Evolutionary conservation across 2,888 invertebrate species (phyloP).

Genomic region (Panopea generosa): DNA sequence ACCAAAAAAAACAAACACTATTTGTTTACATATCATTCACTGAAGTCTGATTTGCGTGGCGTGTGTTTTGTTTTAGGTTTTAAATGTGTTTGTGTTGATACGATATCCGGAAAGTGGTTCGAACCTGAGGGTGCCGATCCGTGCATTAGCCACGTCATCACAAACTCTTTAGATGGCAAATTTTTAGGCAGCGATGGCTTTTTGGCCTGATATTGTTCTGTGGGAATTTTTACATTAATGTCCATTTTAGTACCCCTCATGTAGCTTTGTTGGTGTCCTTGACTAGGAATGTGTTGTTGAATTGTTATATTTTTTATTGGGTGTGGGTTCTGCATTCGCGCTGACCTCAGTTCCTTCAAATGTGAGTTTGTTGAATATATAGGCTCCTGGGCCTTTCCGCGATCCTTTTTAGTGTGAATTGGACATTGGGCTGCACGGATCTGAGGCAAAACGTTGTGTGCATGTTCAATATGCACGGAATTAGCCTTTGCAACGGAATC

Average conservation of each 20-base stretch:
- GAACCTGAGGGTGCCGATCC: conserved; percentile 68
- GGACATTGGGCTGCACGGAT: conserved; percentile 71
- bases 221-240: conserved; percentile 53
- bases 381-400: conserved; percentile 30
- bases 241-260: conserved; percentile 27
- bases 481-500: conserved; percentile 72
- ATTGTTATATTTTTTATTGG: conserved; percentile 45
- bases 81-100: conserved; percentile 26
- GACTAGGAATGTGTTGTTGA: conserved; percentile 44
- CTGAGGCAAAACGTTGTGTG: conserved; percentile 64
- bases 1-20: no score
- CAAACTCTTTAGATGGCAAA: conserved; percentile 70
- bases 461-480: conserved; percentile 52
- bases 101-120: conserved; percentile 71
- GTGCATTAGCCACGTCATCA: conserved; percentile 73
- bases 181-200: conserved; percentile 59
- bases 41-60: conserved; percentile 45
- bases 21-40: conserved; percentile 64
- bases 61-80: conserved; percentile 37
- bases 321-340: conserved; percentile 34
- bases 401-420: conserved; percentile 65
- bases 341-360: conserved; percentile 31
- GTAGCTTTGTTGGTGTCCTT: conserved; percentile 3
- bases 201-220: conserved; percentile 46
- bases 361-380: conserved; percentile 50